Evolutionary conservation across 2,113 vertebrate species (phyloP).

Genomic region (Vicugna pacos): DNA sequence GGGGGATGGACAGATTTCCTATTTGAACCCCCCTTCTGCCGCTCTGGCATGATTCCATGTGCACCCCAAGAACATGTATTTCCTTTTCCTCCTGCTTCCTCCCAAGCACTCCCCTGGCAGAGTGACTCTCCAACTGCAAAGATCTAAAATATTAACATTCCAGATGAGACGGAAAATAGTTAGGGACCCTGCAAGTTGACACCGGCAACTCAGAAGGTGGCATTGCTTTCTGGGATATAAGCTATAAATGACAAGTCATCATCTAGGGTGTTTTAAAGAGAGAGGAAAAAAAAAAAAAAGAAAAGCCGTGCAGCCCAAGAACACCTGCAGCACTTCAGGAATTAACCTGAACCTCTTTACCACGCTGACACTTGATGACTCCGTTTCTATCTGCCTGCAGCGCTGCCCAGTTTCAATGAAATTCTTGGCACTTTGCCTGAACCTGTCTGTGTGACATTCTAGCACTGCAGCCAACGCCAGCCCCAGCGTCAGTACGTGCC

Average conservation of each 20-base stretch:
- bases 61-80: not conserved
- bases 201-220: not conserved
- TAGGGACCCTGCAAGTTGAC: not conserved
- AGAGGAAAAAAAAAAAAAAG: not conserved
- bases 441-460: not conserved
- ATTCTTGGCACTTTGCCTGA: not conserved
- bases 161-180: not conserved
- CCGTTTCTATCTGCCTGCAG: conserved; percentile 40
- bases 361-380: not conserved
- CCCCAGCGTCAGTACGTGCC: not conserved
- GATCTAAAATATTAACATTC: not conserved
- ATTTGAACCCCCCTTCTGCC: not conserved
- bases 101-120: not conserved
- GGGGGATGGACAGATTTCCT: not conserved
- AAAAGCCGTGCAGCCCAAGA: not conserved
- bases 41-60: not conserved
- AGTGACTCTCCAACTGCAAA: not conserved
- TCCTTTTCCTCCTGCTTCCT: not conserved
- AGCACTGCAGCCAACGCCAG: not conserved
- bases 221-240: not conserved
- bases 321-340: not conserved
- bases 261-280: not conserved
- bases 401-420: not conserved
- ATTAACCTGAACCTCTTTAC: conserved; percentile 9
- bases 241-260: not conserved